These are phyloP conservation scores for Liodrosophila aerea DNA, from an alignment of 2,888 invertebrate species.

Conservation along the genomic window DNA sequence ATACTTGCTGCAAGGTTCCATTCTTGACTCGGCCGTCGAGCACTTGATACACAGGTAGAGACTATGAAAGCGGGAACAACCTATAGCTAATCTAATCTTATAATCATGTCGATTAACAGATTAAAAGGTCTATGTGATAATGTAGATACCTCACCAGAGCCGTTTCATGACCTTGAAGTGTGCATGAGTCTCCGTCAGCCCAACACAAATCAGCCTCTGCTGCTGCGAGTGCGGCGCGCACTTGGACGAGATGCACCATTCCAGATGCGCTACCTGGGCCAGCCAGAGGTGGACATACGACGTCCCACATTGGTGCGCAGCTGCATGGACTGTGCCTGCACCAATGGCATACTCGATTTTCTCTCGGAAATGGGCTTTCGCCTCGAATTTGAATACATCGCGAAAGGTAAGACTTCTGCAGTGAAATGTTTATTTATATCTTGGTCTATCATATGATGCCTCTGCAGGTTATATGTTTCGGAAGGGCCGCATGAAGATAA, in stretches of 20 bases:
- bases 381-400: conserved; percentile 96
- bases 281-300: conserved; percentile 93
- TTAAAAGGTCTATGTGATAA: conserved; percentile 96
- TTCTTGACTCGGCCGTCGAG: conserved; percentile 94
- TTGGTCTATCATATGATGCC: too few species aligned
- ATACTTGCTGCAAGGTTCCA: conserved; percentile 96
- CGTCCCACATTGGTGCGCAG: conserved; percentile 95
- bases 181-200: conserved; percentile 91
- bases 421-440: too few species aligned
- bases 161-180: conserved; percentile 96
- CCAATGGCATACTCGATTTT: conserved; percentile 94
- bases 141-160: conserved; percentile 94
- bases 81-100: too few species aligned
- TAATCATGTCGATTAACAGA: too few species aligned
- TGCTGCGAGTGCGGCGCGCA: conserved; percentile 92
- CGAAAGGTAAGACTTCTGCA: conserved; percentile 88
- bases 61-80: not conserved
- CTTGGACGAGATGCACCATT: conserved; percentile 87
- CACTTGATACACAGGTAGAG: conserved; percentile 90
- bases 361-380: conserved; percentile 95
- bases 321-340: conserved; percentile 96
- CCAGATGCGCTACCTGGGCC: conserved; percentile 95
- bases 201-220: conserved; percentile 87
- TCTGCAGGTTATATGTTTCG: conserved; percentile 90
- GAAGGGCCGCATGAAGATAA: conserved; percentile 98